Conservation (phyloP, 2,888 invertebrate species). For the Enoplolaimus lenunculus region DNA sequence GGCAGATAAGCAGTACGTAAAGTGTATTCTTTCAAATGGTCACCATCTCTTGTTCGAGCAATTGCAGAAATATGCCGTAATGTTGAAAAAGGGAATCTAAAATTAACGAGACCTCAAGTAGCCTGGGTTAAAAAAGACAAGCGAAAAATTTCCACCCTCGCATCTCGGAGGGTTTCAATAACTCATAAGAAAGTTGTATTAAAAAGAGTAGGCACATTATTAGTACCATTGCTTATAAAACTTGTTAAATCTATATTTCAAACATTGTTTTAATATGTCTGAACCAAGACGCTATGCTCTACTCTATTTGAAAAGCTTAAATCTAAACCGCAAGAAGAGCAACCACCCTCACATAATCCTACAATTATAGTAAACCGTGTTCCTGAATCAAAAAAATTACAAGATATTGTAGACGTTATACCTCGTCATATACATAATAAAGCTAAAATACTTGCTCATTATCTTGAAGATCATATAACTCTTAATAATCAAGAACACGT, state of each 20-base stretch:
- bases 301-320: neutral
- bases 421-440: neutral
- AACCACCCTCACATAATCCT: too few species aligned
- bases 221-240: neutral
- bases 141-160: neutral
- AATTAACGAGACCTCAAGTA: neutral
- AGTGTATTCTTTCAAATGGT: neutral
- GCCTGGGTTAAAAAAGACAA: neutral
- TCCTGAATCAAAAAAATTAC: neutral
- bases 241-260: neutral
- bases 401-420: neutral
- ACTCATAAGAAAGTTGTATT: too few species aligned
- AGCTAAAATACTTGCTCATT: conserved; percentile 6
- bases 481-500: neutral
- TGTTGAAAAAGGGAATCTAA: neutral
- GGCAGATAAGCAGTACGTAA: neutral
- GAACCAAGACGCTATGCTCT: neutral
- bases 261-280: neutral
- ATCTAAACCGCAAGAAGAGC: neutral
- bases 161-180: neutral
- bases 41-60: neutral
- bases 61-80: neutral
- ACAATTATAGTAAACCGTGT: neutral
- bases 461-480: neutral
- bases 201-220: neutral